Conservation (phyloP, 2,113 vertebrate species). For the Chascanopsetta lugubris region DNA sequence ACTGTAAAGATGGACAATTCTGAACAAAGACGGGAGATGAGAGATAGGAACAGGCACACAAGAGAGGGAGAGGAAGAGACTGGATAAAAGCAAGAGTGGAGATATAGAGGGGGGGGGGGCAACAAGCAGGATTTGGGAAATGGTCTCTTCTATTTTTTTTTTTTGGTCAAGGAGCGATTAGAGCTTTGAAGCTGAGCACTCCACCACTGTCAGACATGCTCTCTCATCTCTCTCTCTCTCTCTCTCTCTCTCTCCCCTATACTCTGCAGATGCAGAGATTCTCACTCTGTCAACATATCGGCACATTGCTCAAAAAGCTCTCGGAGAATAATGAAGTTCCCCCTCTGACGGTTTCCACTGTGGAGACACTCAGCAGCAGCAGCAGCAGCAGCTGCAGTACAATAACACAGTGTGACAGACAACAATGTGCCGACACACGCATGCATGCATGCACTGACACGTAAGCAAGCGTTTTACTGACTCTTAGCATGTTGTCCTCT, state of each 20-base stretch:
- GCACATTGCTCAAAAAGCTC: slow-evolving; percentile 51
- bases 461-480: slow-evolving; percentile 14
- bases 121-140: slow-evolving; percentile 71
- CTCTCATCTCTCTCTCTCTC: slow-evolving; percentile 24
- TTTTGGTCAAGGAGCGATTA: slow-evolving; percentile 63
- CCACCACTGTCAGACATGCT: slow-evolving; percentile 57
- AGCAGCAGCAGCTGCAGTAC: slow-evolving; percentile 57
- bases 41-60: not conserved
- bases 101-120: slow-evolving; percentile 28
- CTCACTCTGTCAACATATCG: slow-evolving; percentile 62
- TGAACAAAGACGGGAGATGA: slow-evolving; percentile 39
- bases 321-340: slow-evolving; percentile 76
- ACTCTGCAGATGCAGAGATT: slow-evolving; percentile 60
- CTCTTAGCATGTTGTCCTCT: slow-evolving; percentile 22
- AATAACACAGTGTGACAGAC: slow-evolving; percentile 58
- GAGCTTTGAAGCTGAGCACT: slow-evolving; percentile 71
- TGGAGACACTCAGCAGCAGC: slow-evolving; percentile 54
- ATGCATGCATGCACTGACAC: slow-evolving; percentile 14
- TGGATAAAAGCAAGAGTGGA: slow-evolving; percentile 21
- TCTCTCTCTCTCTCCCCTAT: slow-evolving; percentile 41
- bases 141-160: slow-evolving; percentile 75
- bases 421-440: slow-evolving; percentile 52
- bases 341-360: slow-evolving; percentile 33
- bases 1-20: slow-evolving; percentile 37
- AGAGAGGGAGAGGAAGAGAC: slow-evolving; percentile 15